Evolutionary conservation across 2,797 vertebrate species (phyloP), one percentile per base, ranked within the genome.

Genomic region (Danio aesculapii): DNA sequence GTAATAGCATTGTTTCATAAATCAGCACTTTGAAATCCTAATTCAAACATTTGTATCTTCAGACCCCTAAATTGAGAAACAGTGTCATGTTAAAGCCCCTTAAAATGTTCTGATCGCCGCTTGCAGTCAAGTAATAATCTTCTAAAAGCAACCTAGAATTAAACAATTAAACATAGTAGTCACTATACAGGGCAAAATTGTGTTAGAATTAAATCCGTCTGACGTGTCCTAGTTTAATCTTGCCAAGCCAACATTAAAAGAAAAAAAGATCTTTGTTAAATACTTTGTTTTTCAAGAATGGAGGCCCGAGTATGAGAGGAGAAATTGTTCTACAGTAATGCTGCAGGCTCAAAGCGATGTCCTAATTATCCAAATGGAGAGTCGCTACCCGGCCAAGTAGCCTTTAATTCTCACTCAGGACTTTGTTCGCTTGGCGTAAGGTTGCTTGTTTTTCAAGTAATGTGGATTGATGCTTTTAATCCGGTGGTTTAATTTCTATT

Each of bases 341-440:
- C 85, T 66, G 47, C 50, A 53, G 71, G 71, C 81, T 76, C 67
- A 67, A 78, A 85, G 75, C 81, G 19, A 81, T 81, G 83, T 73
- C 75, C 79, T 78, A 79, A 85, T 85, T 85, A 87, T 77, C 68
- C 67, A 79, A 87, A 82, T 77, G 79, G 67, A 72, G 84, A 61
- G 71, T 58, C 11, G 16, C 16, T 9, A 30, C 61, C 84, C 75
- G 80, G 80, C 83, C 83, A 79, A 85, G 72, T 68, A 76, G 67
- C 63, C 69, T 80, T 84, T 84, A 84, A 81, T 83, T 83, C 80
- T 81, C 70, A 84, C 81, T 83, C 47, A 78, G 77, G 77, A 81
- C 86, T 84, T 75, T 77, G 75, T 74, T 85, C 72, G 8, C 19
- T 75, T 83, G 79, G 75, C 57, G 75, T 59, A 17, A 63, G 21